Evolutionary conservation across 2,797 vertebrate genomes (phyloP).

Genomic region (Falco peregrinus): DNA sequence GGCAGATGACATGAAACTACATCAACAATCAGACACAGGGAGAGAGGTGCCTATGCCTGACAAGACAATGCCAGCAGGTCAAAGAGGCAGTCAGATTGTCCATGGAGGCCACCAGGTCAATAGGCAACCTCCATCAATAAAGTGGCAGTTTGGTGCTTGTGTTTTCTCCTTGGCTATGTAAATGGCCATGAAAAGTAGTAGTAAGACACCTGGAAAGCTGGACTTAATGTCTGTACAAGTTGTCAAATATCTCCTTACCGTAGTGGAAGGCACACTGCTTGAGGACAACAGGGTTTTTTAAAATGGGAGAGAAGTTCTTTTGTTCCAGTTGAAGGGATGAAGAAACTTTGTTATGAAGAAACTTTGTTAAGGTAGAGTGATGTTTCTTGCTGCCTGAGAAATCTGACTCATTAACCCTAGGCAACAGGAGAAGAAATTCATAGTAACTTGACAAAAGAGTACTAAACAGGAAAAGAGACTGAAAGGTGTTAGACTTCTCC

Average conservation of each 20-base stretch:
- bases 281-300: not conserved
- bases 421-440: not conserved
- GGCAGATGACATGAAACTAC: not conserved
- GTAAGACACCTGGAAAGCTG: not conserved
- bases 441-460: not conserved
- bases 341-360: not conserved
- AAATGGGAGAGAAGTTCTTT: not conserved
- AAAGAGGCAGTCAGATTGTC: not conserved
- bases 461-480: not conserved
- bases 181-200: not conserved
- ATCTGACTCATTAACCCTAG: not conserved
- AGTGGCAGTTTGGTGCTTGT: not conserved
- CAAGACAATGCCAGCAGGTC: not conserved
- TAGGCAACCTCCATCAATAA: not conserved
- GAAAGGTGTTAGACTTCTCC: not conserved
- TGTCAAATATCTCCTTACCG: not conserved
- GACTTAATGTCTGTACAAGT: not conserved
- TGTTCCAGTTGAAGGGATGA: not conserved
- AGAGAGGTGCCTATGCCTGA: not conserved
- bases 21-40: not conserved
- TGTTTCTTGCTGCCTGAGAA: not conserved
- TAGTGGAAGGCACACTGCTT: not conserved
- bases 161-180: not conserved
- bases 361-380: not conserved
- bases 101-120: not conserved